Conservation (phyloP, 1,140 invertebrate genomes). For the Bilobella aurantiaca region DNA sequence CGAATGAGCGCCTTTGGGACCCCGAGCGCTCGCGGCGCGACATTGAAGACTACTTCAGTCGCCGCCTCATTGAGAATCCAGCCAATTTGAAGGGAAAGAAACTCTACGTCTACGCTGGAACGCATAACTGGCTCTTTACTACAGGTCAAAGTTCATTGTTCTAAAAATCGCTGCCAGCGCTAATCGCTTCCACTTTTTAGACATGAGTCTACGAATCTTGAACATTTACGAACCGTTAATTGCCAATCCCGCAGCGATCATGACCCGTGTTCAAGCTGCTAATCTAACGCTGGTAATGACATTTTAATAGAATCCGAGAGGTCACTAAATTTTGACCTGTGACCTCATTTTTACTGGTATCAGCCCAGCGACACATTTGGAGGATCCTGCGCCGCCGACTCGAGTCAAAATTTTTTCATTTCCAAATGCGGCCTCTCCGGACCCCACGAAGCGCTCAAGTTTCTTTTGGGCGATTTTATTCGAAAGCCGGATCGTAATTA, state of each 20-base stretch:
- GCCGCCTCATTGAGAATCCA: slow-evolving; percentile 15
- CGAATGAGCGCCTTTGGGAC: neutral
- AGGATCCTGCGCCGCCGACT: slow-evolving; percentile 6
- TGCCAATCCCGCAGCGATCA: slow-evolving; percentile 13
- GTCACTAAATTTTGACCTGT: neutral
- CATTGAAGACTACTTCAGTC: slow-evolving; percentile 15
- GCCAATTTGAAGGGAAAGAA: slow-evolving; percentile 15
- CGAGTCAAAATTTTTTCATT: slow-evolving; percentile 22
- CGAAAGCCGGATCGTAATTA: slow-evolving; percentile 14
- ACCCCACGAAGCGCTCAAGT: slow-evolving; percentile 24
- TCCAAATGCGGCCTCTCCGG: slow-evolving; percentile 33
- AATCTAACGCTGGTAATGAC: slow-evolving; percentile 13
- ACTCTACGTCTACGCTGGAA: slow-evolving; percentile 24
- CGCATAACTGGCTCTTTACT: slow-evolving; percentile 20
- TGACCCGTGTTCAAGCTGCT: slow-evolving; percentile 19
- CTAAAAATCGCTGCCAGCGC: neutral
- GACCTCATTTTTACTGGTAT: neutral
- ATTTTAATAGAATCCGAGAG: slow-evolving; percentile 6
- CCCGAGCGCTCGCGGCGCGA: neutral
- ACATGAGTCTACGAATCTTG: slow-evolving; percentile 18
- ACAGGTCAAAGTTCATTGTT: neutral
- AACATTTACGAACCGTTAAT: slow-evolving; percentile 25
- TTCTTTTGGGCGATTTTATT: slow-evolving; percentile 16
- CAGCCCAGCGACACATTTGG: slow-evolving; percentile 2
- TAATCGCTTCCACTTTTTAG: slow-evolving; percentile 1